Base-by-base conservation (phyloP, 2,113 vertebrate species). In the Pristiophorus japonicus region DNA sequence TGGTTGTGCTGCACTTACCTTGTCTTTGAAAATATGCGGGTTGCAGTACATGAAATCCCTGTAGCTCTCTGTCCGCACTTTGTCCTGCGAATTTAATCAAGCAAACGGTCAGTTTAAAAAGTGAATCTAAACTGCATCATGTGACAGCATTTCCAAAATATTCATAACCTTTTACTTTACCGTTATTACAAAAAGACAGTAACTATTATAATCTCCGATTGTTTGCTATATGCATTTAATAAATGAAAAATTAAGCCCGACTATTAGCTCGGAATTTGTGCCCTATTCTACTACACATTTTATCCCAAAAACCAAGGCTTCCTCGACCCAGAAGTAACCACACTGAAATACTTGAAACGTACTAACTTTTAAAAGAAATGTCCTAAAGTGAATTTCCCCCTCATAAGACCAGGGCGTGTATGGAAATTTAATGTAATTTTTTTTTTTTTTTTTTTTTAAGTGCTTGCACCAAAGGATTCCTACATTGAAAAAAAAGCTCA, bases 11-110 rank as follows among this genome's bases (percentile, higher is more conserved):
- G 55, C 84, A 96, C 98, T 97, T 96, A 99, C 99, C 98, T 99
- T 99, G 97, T 98, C 98, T 97, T 97, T 98, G 98, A 99, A 99
- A 96, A 99, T 97, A 5, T 99, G 98, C 1, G 98, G 96, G 96
- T 99, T 99, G 95, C 97, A 96, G 96, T 98, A 98, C 96, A 99
- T 98, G 97, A 99, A 99, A 97, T 99, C 98, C 7, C 98, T 97
- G 97, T 99, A 99, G 97, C 98, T 98, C 97, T 99, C 98, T 0
- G 99, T 99, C 73, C 99, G 98, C 18, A 99, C 98, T 97, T 97
- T 98, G 96, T 99, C 99, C 99, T 99, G 96, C 0, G 1, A 95
- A 73, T 88, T 90, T 24, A 94, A n/a, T n/a, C n/a, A n/a, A n/a
- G n/a, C n/a, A n/a, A n/a, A n/a, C n/a, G n/a, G n/a, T n/a, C 42